Evolutionary conservation across 2,888 invertebrate genomes (phyloP).

Genomic region (Pinctada fucata): DNA sequence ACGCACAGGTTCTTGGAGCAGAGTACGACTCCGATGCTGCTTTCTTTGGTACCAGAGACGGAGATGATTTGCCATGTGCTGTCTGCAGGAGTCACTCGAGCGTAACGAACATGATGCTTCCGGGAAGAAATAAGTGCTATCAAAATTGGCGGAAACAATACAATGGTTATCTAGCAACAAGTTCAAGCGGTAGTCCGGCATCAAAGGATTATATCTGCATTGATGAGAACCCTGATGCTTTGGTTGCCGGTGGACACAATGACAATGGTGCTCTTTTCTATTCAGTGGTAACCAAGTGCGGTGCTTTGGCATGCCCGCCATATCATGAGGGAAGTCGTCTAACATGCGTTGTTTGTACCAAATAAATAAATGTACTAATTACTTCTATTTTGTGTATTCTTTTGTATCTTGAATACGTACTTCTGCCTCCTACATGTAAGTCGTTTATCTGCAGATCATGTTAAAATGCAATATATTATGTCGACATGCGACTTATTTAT

Average conservation of each 20-base stretch:
- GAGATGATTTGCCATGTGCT: not conserved
- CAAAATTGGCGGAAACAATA: not conserved
- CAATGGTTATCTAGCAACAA: not conserved
- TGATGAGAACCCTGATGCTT: not conserved
- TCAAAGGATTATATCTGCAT: not conserved
- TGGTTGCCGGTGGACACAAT: not conserved
- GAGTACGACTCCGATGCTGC: no score
- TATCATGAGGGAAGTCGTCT: not conserved
- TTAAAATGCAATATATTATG: no score
- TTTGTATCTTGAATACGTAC: no score
- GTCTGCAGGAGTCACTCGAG: not conserved
- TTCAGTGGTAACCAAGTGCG: not conserved
- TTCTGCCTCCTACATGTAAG: no score
- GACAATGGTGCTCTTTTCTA: constrained; percentile 4
- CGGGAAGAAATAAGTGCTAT: not conserved
- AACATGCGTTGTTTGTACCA: constrained; percentile 7
- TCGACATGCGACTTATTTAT: no score
- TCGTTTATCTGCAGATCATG: no score
- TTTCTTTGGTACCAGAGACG: not conserved
- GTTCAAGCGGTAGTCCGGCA: not conserved
- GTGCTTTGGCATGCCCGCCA: constrained; percentile 3
- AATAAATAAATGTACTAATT: not conserved
- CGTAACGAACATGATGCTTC: not conserved
- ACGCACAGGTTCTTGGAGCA: no score
- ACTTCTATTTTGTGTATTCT: no score